phyloP scores from a whole-genome alignment of 1,140 invertebrate species.

The Magallana ariakensis region DNA sequence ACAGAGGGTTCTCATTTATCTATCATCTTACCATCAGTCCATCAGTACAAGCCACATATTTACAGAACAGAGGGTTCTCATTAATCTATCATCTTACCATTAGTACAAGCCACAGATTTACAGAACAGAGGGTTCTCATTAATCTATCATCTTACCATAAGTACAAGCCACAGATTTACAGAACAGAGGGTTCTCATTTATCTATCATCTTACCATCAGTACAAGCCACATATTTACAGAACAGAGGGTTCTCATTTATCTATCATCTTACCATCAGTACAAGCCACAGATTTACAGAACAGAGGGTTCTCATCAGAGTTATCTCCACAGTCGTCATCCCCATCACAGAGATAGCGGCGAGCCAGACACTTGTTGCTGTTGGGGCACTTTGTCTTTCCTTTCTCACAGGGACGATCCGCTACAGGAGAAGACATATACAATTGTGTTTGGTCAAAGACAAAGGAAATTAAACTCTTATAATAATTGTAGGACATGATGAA shows the following conservation, averaged over 20 bases:
- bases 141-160: no score
- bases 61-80: slow-evolving; percentile 95
- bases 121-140: slow-evolving; percentile 97
- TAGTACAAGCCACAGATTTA: slow-evolving; percentile 80
- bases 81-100: no score
- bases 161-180: slow-evolving; percentile 84
- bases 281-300: slow-evolving; percentile 87
- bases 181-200: slow-evolving; percentile 96
- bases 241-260: slow-evolving; percentile 96
- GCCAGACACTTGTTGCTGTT: slow-evolving; percentile 74
- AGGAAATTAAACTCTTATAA: background rate
- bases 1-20: slow-evolving; percentile 93
- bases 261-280: slow-evolving; percentile 69
- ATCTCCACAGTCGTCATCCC: slow-evolving; percentile 96
- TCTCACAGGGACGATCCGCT: slow-evolving; percentile 63
- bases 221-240: slow-evolving; percentile 86
- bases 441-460: background rate
- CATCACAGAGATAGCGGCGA: slow-evolving; percentile 74
- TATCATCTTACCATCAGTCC: no score
- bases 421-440: background rate
- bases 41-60: slow-evolving; percentile 79
- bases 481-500: background rate
- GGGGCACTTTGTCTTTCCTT: slow-evolving; percentile 71
- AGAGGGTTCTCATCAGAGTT: slow-evolving; percentile 95
- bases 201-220: slow-evolving; percentile 68